phyloP scores from a whole-genome alignment of 1,140 invertebrate species.

The Ganaspis sp. region DNA sequence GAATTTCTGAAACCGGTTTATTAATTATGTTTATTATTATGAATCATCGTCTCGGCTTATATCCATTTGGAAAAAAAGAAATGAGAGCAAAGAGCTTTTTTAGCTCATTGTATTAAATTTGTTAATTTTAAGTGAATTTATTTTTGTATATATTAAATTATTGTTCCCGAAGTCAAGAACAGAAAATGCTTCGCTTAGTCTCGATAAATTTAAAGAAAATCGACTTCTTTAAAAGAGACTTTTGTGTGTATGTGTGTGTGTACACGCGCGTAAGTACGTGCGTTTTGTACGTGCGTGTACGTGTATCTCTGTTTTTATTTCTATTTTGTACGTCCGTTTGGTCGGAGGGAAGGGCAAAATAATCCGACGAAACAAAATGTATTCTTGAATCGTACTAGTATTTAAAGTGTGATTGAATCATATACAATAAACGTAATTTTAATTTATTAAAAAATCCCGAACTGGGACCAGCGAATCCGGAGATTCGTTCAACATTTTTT shows the following conservation, averaged over 20 bases:
- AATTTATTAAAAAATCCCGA: conserved; percentile 62
- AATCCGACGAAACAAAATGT: conserved; percentile 46
- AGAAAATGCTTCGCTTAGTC: conserved; percentile 38
- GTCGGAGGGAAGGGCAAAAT: conserved; percentile 40
- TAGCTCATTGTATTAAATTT: conserved; percentile 41
- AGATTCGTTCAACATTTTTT: conserved; percentile 38
- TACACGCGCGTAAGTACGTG: too few species aligned
- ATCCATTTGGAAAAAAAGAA: conserved; percentile 15
- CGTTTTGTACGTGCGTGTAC: too few species aligned
- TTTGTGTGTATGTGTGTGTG: conserved; percentile 49
- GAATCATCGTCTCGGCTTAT: conserved; percentile 18
- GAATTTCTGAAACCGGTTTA: not conserved
- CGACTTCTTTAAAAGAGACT: conserved; percentile 46
- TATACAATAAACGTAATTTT: conserved; percentile 55
- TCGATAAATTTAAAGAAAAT: conserved; percentile 46
- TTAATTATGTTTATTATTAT: not conserved
- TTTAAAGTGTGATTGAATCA: conserved; percentile 61
- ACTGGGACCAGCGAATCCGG: conserved; percentile 54
- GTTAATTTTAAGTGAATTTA: conserved; percentile 61
- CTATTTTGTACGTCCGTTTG: conserved; percentile 38
- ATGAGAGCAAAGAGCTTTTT: conserved; percentile 39
- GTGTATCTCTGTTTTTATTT: conserved; percentile 51
- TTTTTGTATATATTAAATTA: conserved; percentile 67
- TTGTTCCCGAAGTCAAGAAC: conserved; percentile 43
- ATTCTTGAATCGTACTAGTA: conserved; percentile 46